phyloP scores from a whole-genome alignment of 64 coral and sea anemone species.

The Acropora yongei region DNA sequence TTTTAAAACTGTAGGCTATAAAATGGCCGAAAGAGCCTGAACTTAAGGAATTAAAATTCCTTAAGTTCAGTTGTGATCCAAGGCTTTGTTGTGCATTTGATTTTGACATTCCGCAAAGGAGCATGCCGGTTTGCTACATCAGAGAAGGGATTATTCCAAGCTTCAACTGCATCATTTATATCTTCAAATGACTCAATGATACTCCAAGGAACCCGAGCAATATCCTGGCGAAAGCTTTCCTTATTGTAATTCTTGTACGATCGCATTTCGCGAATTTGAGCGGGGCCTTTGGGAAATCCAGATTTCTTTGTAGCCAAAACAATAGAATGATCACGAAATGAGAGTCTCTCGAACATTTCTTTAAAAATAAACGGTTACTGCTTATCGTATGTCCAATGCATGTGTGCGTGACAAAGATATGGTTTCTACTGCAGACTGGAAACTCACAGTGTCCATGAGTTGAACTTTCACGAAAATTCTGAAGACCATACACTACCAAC shows the following conservation, averaged over 20 bases:
- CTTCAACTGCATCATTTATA: slow-evolving; percentile 40
- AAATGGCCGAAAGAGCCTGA: too few relatives aligned
- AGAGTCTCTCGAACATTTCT: too few relatives aligned
- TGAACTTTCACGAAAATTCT: too few relatives aligned
- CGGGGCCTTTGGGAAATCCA: slow-evolving; percentile 25
- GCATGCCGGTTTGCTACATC: slow-evolving; percentile 64
- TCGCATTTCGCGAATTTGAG: slow-evolving; percentile 32
- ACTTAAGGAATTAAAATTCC: too few relatives aligned
- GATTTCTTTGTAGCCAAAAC: slow-evolving; percentile 54
- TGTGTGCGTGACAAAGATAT: too few relatives aligned
- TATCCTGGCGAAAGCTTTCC: slow-evolving; percentile 9
- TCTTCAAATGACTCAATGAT: too few relatives aligned
- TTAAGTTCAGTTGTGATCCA: slow-evolving; percentile 18
- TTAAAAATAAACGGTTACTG: too few relatives aligned
- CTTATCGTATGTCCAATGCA: too few relatives aligned
- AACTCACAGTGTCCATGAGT: too few relatives aligned
- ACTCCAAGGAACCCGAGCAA: background rate
- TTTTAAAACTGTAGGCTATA: too few relatives aligned
- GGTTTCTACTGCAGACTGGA: too few relatives aligned
- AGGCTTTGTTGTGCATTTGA: slow-evolving; percentile 31
- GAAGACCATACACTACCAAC: too few relatives aligned
- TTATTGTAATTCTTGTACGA: slow-evolving; percentile 61
- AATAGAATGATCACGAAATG: slow-evolving; percentile 42
- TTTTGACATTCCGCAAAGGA: slow-evolving; percentile 25
- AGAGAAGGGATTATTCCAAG: slow-evolving; percentile 57